Percentiles rank a stretch among this genome's conserved stretches.
phyloP scores from a whole-genome alignment of 1,140 invertebrate species.

The Papilio polytes region DNA sequence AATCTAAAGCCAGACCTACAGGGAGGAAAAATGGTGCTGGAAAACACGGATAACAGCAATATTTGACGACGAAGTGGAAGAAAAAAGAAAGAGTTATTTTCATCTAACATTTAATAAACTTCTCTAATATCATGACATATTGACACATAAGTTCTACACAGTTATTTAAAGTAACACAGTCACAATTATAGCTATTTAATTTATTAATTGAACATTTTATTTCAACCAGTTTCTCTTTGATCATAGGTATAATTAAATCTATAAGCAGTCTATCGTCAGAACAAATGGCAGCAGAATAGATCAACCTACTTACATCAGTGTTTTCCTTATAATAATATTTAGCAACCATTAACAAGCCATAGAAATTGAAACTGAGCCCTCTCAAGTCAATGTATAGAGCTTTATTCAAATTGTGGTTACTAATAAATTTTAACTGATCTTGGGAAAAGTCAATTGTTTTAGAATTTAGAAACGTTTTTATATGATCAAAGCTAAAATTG shows the following conservation, averaged over 20 bases:
- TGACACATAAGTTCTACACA: slow-evolving; percentile 75
- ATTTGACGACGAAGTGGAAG: no score
- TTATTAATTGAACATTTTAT: slow-evolving; percentile 61
- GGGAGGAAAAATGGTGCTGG: no score
- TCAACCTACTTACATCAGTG: slow-evolving; percentile 69
- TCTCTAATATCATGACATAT: slow-evolving; percentile 76
- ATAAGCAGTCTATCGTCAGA: slow-evolving; percentile 68
- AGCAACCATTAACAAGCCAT: slow-evolving; percentile 73
- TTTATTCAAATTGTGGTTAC: slow-evolving; percentile 78
- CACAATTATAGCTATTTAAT: slow-evolving; percentile 59
- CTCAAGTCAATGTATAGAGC: slow-evolving; percentile 83
- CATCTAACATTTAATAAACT: slow-evolving; percentile 78
- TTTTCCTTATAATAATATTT: slow-evolving; percentile 72
- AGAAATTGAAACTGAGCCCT: slow-evolving; percentile 85
- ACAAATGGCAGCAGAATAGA: slow-evolving; percentile 75
- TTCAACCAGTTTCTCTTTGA: slow-evolving; percentile 59
- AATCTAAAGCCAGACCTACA: no score
- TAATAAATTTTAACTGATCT: slow-evolving; percentile 80
- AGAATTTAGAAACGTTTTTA: slow-evolving; percentile 67
- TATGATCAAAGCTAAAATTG: slow-evolving; percentile 76
- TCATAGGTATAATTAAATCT: slow-evolving; percentile 74
- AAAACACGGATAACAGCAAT: no score
- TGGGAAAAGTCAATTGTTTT: slow-evolving; percentile 60
- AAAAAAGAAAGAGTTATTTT: neutral
- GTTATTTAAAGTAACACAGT: slow-evolving; percentile 70